Conservation (phyloP, 2,888 invertebrate genomes). For the Steinernema hermaphroditum region DNA sequence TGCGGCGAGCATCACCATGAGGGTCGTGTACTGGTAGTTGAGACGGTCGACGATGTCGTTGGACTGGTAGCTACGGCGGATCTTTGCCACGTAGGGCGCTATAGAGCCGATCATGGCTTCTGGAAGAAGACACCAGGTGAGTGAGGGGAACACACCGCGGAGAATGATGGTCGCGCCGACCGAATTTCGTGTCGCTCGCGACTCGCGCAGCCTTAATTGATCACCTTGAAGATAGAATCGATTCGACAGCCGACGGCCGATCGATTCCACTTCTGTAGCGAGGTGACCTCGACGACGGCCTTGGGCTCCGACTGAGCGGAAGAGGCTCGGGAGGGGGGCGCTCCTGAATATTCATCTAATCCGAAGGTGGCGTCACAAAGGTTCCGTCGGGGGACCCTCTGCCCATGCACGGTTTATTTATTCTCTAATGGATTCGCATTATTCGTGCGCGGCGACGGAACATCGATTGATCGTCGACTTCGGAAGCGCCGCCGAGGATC, state of each 20-base stretch:
- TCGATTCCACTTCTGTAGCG: neutral
- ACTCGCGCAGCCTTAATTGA: slow-evolving; percentile 24
- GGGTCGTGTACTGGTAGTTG: slow-evolving; percentile 61
- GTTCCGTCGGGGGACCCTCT: neutral
- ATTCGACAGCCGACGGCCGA: slow-evolving; percentile 10
- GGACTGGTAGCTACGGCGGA: slow-evolving; percentile 59
- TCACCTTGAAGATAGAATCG: slow-evolving; percentile 30
- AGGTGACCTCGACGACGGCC: slow-evolving; percentile 21
- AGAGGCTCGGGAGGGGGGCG: neutral
- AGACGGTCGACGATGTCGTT: slow-evolving; percentile 63
- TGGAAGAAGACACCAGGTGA: no score
- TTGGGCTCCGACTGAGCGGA: neutral
- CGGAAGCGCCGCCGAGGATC: slow-evolving; percentile 4
- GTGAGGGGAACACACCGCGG: slow-evolving; percentile 16
- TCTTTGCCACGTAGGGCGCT: slow-evolving; percentile 52
- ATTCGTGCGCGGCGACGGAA: slow-evolving; percentile 15
- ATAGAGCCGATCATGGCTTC: slow-evolving; percentile 62
- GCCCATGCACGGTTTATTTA: slow-evolving; percentile 22
- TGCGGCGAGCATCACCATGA: slow-evolving; percentile 55
- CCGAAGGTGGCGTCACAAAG: neutral
- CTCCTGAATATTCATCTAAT: slow-evolving; percentile 25
- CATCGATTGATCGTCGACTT: slow-evolving; percentile 21
- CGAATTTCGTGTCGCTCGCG: slow-evolving; percentile 25
- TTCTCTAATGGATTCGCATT: slow-evolving; percentile 30
- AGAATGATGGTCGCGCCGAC: slow-evolving; percentile 12